Conservation (phyloP, 30 jellyfish, hydroid and myxozoan species). For the Pseudorhiza aurosa region DNA sequence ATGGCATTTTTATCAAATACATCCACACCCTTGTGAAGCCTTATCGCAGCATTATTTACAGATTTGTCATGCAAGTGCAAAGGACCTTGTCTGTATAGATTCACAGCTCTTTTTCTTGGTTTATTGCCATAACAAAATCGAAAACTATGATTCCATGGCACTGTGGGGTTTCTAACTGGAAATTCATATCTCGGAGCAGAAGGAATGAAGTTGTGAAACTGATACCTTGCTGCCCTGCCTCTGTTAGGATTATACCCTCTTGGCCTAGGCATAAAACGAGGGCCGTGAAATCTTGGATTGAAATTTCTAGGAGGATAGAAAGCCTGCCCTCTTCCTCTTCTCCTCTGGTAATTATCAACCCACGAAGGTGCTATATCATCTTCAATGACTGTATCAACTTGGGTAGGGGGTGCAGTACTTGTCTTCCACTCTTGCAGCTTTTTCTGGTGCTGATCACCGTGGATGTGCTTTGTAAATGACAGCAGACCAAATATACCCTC, state of each 20-base stretch:
- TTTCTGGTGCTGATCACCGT: constrained; percentile 73
- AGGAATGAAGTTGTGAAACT: background rate
- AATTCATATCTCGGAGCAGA: too few species aligned
- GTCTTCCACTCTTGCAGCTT: constrained; percentile 51
- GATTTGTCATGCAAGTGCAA: too few species aligned
- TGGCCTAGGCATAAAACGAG: background rate
- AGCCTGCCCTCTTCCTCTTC: too few species aligned
- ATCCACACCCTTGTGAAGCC: too few species aligned
- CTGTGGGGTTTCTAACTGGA: too few species aligned
- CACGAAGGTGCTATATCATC: background rate
- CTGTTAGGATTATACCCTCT: background rate
- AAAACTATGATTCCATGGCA: too few species aligned
- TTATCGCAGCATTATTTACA: too few species aligned
- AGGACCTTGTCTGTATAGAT: too few species aligned
- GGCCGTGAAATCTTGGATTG: background rate
- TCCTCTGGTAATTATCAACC: too few species aligned
- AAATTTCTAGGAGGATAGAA: background rate
- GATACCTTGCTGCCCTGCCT: background rate
- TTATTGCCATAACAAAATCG: too few species aligned
- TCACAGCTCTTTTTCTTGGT: too few species aligned
- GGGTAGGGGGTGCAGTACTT: constrained; percentile 8
- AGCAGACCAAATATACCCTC: constrained; percentile 63
- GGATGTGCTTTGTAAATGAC: constrained; percentile 72
- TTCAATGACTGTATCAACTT: background rate
- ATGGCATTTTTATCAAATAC: too few species aligned